Base-by-base conservation (phyloP, 2,797 vertebrate genomes). In the Allobates femoralis region DNA sequence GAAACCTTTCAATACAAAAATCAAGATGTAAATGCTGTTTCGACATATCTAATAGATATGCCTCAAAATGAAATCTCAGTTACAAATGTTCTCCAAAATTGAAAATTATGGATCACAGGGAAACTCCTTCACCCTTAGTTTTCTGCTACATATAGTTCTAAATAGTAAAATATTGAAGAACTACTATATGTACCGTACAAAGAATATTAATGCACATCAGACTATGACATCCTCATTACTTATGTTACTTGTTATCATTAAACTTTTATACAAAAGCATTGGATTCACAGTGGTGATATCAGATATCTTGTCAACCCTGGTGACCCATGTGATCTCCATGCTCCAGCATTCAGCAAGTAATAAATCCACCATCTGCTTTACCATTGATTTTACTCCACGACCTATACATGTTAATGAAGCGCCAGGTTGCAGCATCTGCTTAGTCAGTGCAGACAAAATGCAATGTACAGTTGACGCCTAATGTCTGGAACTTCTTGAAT, bases 351-450 rank as follows among this genome's bases (percentile, higher is more conserved):
- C 55, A 75, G 81, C 83, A 84, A 84, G 19, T 76, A 64, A 84
- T 84, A 77, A 32, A 84, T 76, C 73, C 53, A 51, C 58, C 56
- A 66, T 84, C 73, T 84, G 73, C 73, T 84, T 66, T 66, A 77
- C 56, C 37, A 84, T 76, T 76, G 83, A 84, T 76, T 84, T 76
- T 66, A 64, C 73, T 51, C 53, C 21, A 66, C 46, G 3, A 30
- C 55, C 58, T 64, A 34, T 76, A 84, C 69, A 74, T 83, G 69
- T 83, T 83, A 84, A 76, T 75, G 82, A 75, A 76, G 41, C 28
- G 76, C 41, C 82, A 76, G 58, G 16, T 76, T 84, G 58, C 19
- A 64, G 37, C 32, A 84, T 75, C 69, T 32, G 71, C 55, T 76
- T n/a, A 75, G 82, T 73, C 69, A 74, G 53, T 83, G 56, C 55